phyloP scores from a whole-genome alignment of 2,113 vertebrate species.

The Eurypyga helias region DNA sequence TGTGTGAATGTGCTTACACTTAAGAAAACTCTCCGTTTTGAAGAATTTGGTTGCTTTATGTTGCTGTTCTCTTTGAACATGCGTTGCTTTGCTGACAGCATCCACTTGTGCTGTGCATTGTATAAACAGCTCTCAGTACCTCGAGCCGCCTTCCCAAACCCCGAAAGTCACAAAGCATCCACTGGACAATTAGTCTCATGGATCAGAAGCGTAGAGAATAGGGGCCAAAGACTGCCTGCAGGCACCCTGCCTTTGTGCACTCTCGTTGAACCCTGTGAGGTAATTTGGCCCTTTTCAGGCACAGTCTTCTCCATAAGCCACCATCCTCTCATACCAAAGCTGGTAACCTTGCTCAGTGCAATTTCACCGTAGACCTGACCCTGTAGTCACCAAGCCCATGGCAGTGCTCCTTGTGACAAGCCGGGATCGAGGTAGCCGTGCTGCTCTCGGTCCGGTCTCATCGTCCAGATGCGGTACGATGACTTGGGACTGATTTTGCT shows the following conservation, averaged over 20 bases:
- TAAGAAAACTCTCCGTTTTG: not conserved
- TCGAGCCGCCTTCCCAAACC: not conserved
- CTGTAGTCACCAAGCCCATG: not conserved
- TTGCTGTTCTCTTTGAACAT: not conserved
- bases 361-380: not conserved
- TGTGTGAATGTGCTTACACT: not conserved
- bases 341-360: not conserved
- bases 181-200: not conserved
- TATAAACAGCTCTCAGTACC: not conserved
- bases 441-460: no score
- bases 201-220: not conserved
- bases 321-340: not conserved
- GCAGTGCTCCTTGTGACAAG: not conserved
- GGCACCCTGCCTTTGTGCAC: not conserved
- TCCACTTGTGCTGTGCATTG: not conserved
- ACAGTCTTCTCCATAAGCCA: accelerated
- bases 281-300: not conserved
- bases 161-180: not conserved
- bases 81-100: not conserved
- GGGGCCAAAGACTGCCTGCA: not conserved
- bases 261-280: slow-evolving; percentile 14
- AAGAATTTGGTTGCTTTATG: not conserved
- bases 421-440: accelerated
- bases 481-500: not conserved
- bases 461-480: not conserved